A percentile compares a stretch with the other conserved stretches of the same genome.
phyloP scores from a whole-genome alignment of 2,113 vertebrate genomes.

The Gnathochromis pfefferi region DNA sequence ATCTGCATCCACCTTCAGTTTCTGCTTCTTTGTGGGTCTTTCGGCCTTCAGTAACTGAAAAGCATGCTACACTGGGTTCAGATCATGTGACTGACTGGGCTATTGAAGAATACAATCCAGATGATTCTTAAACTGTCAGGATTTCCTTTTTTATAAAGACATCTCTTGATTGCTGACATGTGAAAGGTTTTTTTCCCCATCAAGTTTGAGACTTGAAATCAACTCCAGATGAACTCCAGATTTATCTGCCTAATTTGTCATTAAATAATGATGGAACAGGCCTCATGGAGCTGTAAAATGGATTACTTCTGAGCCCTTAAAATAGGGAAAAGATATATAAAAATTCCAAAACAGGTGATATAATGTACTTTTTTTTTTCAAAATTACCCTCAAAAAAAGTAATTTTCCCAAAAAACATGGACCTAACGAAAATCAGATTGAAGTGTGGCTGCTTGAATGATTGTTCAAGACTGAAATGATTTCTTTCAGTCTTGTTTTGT shows the following conservation, averaged over 20 bases:
- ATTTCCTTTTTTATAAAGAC: neutral
- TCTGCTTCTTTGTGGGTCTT: neutral
- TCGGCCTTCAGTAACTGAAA: neutral
- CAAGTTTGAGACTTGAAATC: neutral
- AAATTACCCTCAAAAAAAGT: fast-evolving
- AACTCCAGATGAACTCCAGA: neutral
- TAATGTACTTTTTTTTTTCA: neutral
- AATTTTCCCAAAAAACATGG: fast-evolving
- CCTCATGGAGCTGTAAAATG: neutral
- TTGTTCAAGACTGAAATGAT: neutral
- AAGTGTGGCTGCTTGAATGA: neutral
- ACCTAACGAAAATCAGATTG: neutral
- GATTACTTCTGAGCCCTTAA: neutral
- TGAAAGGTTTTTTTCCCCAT: neutral
- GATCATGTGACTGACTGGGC: neutral
- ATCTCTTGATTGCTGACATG: neutral
- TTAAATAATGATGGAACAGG: neutral
- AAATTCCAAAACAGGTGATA: neutral
- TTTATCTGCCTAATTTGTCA: neutral
- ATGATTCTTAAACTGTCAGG: neutral
- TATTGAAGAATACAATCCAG: neutral
- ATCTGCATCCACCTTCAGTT: neutral
- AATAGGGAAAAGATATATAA: neutral
- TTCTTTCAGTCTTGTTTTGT: neutral
- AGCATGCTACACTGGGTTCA: neutral